Conservation (phyloP, 2,888 invertebrate species). For the Hydroisotoma schaefferi region DNA sequence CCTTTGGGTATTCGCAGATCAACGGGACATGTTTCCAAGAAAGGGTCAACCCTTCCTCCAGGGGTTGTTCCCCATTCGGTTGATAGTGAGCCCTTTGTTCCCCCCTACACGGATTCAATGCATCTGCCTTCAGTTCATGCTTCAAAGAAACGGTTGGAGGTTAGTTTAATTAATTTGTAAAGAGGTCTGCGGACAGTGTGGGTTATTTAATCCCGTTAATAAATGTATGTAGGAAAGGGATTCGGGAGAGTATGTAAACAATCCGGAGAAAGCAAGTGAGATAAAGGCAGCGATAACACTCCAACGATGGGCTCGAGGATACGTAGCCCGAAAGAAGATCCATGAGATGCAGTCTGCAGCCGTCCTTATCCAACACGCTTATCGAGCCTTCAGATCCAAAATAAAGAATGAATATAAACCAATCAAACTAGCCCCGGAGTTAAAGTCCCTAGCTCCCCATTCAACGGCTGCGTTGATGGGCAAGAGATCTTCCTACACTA, state of each 20-base stretch:
- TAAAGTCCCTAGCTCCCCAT: not conserved
- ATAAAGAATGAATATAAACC: not conserved
- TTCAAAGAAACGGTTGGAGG: too few species aligned
- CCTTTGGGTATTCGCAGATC: not conserved
- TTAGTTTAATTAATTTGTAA: too few species aligned
- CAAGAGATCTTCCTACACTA: too few species aligned
- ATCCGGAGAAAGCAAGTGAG: slow-evolving; percentile 2
- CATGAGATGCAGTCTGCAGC: slow-evolving; percentile 10
- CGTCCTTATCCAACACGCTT: slow-evolving; percentile 5
- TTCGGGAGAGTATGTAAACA: slow-evolving; percentile 3
- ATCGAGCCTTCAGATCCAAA: not conserved
- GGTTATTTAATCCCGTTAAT: too few species aligned
- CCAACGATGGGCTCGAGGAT: slow-evolving; percentile 19
- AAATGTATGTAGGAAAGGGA: not conserved
- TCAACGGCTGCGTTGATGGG: not conserved
- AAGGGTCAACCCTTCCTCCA: too few species aligned
- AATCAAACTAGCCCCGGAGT: not conserved
- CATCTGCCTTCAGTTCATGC: too few species aligned
- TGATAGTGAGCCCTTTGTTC: too few species aligned
- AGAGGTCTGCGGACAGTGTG: too few species aligned
- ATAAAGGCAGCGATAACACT: slow-evolving; percentile 17
- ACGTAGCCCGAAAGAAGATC: slow-evolving; percentile 11
- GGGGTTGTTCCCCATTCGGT: too few species aligned
- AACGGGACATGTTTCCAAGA: not conserved
- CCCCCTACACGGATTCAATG: too few species aligned